phyloP scores from a whole-genome alignment of 2,797 vertebrate genomes.

The Galagoides demidoff region DNA sequence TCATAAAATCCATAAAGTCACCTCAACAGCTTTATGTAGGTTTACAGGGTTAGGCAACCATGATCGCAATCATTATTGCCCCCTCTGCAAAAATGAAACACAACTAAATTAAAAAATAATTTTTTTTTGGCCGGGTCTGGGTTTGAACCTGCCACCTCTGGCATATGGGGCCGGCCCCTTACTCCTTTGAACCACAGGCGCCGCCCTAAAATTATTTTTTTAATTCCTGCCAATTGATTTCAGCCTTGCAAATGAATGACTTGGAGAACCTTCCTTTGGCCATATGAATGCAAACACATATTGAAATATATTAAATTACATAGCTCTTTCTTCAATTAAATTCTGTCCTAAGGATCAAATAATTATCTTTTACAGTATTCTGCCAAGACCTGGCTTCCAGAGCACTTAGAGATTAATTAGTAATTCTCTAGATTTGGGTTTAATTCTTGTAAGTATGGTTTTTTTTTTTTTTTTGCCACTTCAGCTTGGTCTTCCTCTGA shows the following conservation, averaged over 20 bases:
- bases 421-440: not conserved
- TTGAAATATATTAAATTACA: conserved; percentile 60
- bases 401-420: not conserved
- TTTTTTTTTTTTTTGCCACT: not conserved
- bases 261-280: conserved; percentile 45
- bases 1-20: not conserved
- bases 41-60: not conserved
- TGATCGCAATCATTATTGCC: not conserved
- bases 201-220: not conserved
- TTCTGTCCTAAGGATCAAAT: conserved; percentile 44
- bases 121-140: too few relatives aligned
- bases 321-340: conserved; percentile 53
- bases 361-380: conserved; percentile 48
- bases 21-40: not conserved
- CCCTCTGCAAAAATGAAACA: not conserved
- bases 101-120: not conserved
- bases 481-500: not conserved
- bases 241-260: conserved; percentile 43
- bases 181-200: too few relatives aligned
- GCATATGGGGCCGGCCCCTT: too few relatives aligned
- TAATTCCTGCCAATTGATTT: conserved; percentile 51
- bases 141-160: too few relatives aligned
- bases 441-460: conserved; percentile 7
- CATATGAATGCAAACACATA: not conserved
- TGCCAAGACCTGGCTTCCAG: conserved; percentile 22